Conservation (phyloP, 2,797 vertebrate genomes). For the Sparidentex hasta region DNA sequence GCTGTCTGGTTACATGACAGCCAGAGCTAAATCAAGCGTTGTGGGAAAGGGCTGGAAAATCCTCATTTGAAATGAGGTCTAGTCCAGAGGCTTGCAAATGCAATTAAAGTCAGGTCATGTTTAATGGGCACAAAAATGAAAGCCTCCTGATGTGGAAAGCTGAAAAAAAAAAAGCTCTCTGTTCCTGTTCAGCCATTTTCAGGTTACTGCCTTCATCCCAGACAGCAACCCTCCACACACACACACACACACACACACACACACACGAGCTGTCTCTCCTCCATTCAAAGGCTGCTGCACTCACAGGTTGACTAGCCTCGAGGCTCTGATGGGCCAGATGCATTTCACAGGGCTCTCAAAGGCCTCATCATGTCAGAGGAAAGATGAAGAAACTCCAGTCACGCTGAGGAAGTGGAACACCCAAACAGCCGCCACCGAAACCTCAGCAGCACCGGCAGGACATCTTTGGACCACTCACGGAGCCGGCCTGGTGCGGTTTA, state of each 20-base stretch:
- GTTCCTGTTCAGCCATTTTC: constrained; percentile 62
- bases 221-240: constrained; percentile 16
- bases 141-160: constrained; percentile 72
- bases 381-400: constrained; percentile 17
- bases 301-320: constrained; percentile 31
- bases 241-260: too few species aligned
- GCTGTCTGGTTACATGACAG: constrained; percentile 37
- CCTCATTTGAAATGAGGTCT: constrained; percentile 69
- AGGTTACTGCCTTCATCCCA: constrained; percentile 53
- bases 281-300: constrained; percentile 38
- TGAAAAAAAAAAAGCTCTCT: constrained; percentile 44
- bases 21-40: constrained; percentile 52
- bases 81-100: constrained; percentile 69
- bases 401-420: constrained; percentile 14
- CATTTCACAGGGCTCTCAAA: constrained; percentile 42
- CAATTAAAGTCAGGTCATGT: constrained; percentile 78
- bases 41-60: constrained; percentile 51
- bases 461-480: background rate
- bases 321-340: constrained; percentile 49
- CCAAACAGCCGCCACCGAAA: constrained; percentile 13
- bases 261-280: background rate
- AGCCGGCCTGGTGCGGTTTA: constrained; percentile 5
- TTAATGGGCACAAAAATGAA: constrained; percentile 78
- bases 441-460: background rate
- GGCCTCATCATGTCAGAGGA: constrained; percentile 22